Evolutionary conservation across 2,797 vertebrate species (phyloP).

Genomic region (Myripristis murdjan): DNA sequence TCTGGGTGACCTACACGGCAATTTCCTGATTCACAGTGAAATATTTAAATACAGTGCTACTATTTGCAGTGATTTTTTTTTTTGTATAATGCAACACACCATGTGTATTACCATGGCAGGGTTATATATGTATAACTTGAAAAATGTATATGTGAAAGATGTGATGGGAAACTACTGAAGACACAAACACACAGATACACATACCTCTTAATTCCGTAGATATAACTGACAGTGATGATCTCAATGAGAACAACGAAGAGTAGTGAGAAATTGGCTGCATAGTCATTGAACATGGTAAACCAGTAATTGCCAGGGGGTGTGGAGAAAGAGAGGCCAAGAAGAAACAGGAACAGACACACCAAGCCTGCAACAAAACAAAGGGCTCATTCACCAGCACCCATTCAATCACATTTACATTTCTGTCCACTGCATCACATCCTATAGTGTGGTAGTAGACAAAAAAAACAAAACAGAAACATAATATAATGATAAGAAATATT

Average conservation of each 20-base stretch:
- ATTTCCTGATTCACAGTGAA: too few species aligned
- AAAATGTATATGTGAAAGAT: too few species aligned
- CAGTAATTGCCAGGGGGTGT: conserved; percentile 92
- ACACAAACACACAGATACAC: conserved; percentile 9
- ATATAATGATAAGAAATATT: too few species aligned
- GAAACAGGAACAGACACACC: conserved; percentile 88
- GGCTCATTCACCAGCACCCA: neutral
- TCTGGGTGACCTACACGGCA: too few species aligned
- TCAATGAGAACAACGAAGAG: conserved; percentile 94
- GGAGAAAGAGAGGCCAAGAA: conserved; percentile 92
- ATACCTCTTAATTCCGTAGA: conserved; percentile 92
- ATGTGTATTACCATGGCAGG: too few species aligned
- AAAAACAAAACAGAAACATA: too few species aligned
- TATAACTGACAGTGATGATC: conserved; percentile 88
- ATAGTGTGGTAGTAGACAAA: too few species aligned
- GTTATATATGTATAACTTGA: too few species aligned
- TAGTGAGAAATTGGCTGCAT: conserved; percentile 90
- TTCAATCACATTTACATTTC: neutral
- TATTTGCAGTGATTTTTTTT: too few species aligned
- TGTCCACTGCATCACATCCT: too few species aligned
- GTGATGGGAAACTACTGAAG: neutral
- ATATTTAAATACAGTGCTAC: too few species aligned
- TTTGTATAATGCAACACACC: too few species aligned
- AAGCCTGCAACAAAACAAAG: conserved; percentile 75
- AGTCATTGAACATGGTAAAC: conserved; percentile 97